Conservation (phyloP, 2,797 vertebrate species). For the Balearica regulorum region DNA sequence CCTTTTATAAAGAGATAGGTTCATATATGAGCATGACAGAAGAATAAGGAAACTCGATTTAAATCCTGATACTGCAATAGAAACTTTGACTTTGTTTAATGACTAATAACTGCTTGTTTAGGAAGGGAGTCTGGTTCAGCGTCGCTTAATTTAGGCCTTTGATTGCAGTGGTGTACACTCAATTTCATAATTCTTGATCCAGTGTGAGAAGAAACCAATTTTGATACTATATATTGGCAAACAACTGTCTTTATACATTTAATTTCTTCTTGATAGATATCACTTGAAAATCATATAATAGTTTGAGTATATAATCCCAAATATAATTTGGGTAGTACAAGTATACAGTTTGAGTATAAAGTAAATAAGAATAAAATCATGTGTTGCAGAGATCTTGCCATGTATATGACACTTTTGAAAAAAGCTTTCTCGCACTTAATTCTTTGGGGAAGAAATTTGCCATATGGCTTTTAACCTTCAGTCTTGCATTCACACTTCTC, state of each 20-base stretch:
- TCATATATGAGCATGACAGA: neutral
- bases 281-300: neutral
- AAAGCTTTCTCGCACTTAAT: neutral
- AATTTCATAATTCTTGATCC: neutral
- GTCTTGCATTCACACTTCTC: neutral
- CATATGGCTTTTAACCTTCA: slow-evolving; percentile 12
- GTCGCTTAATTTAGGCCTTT: neutral
- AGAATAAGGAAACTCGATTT: neutral
- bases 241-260: neutral
- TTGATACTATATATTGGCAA: neutral
- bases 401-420: neutral
- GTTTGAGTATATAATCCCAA: neutral
- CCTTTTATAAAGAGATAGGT: neutral
- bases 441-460: neutral
- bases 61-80: neutral
- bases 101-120: neutral
- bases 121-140: neutral
- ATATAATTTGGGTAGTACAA: neutral
- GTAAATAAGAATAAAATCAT: neutral
- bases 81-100: slow-evolving; percentile 3
- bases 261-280: neutral
- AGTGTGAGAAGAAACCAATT: neutral
- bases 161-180: neutral
- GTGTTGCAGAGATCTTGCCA: neutral
- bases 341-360: neutral